Evolutionary conservation across 2,113 vertebrate genomes (phyloP).

Genomic region (Halichoerus grypus): DNA sequence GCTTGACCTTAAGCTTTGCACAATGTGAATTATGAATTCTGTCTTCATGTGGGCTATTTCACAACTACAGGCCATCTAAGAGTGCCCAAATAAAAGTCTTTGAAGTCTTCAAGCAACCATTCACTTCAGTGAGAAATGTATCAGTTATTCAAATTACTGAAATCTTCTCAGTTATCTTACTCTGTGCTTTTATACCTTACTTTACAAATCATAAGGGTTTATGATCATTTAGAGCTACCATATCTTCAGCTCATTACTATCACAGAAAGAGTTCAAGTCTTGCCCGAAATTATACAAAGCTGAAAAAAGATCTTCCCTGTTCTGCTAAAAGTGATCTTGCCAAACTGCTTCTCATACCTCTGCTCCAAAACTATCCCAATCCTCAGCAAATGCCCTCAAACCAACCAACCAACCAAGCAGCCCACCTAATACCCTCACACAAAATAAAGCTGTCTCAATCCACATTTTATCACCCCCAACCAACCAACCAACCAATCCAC

Average conservation of each 20-base stretch:
- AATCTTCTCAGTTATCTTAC: constrained; percentile 20
- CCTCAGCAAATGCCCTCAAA: background rate
- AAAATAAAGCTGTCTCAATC: background rate
- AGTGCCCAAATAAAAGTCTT: background rate
- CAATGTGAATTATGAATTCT: background rate
- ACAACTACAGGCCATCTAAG: background rate
- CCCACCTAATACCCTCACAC: background rate
- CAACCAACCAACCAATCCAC: background rate
- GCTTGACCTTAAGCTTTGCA: constrained; percentile 14
- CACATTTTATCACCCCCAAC: background rate
- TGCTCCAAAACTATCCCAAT: background rate
- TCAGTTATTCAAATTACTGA: constrained; percentile 1
- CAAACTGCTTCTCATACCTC: background rate
- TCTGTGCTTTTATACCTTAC: background rate
- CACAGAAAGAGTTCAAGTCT: background rate
- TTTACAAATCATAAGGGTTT: constrained; percentile 6
- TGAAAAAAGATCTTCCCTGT: constrained; percentile 27
- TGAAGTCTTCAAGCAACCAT: background rate
- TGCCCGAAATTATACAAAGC: background rate
- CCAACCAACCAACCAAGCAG: background rate
- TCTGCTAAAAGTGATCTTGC: background rate
- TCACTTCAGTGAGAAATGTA: background rate
- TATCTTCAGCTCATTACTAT: background rate
- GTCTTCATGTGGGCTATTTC: constrained; percentile 22
- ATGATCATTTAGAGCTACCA: background rate